Evolutionary conservation across 2,888 invertebrate genomes (phyloP), one percentile per base, ranked within the genome.

Genomic region (Agonopterix subpropinquella): DNA sequence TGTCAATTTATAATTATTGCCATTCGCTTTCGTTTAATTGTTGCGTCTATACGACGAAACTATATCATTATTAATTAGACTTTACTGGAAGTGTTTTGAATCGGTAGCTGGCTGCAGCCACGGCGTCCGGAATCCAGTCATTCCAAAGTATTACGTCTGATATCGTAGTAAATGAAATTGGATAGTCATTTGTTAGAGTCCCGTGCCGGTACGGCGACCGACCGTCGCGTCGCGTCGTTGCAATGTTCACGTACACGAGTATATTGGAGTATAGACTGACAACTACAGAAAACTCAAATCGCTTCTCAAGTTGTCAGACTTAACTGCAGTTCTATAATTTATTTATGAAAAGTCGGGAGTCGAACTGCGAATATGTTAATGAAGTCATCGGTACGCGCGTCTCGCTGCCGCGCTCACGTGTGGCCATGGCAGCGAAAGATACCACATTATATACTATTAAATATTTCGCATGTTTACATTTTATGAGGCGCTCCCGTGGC

Each of bases 1-100:
- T 77, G 86, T 86, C 86, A 86, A 85, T 86, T 85, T 75, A 61
- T 67, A 69, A 28, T 62, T 61, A 48, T 61, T 64, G 65, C 62
- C 53, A 59, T 64, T 67, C 66, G 61, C 61, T 69, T 61, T 59
- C 57, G 50, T 61, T 64, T 67, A 4, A 53, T 60, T 54, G 51
- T 59, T 28, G 15, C 44, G 49, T 43, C 45, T 52, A 2, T 64
- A 63, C 57, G 59, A 59, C 54, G 52, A 53, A 55, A 54, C 44
- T 59, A 64, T 70, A 68, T 67, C 61, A 62, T 65, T 65, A 61
- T 67, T 58, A 56, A 58, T 60, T 66, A 61, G 61, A 55, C 55
- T 57, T n/a, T 61, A 56, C 47, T 54, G 50, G 47, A 45, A 11
- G 48, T 45, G 47, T 44, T 35, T 11, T 39, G 44, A 18, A 42